Conservation (phyloP, 2,113 vertebrate genomes). For the Psittacara wagleri region DNA sequence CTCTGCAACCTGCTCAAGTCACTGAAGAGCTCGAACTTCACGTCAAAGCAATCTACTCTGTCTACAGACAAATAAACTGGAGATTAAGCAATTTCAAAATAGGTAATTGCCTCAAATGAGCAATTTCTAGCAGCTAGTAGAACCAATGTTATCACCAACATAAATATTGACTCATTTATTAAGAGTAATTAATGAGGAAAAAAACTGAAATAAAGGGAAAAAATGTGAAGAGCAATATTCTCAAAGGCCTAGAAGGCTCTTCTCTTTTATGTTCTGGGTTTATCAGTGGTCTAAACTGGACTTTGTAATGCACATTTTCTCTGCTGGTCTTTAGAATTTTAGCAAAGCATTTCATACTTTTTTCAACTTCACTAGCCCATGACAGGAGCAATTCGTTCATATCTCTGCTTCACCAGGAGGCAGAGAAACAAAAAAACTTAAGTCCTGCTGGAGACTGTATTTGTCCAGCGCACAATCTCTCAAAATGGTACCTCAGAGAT, state of each 20-base stretch:
- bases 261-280: background rate
- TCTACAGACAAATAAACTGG: background rate
- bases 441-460: background rate
- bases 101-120: background rate
- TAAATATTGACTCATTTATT: background rate
- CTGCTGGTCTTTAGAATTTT: background rate
- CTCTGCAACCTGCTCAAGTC: background rate
- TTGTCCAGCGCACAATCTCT: background rate
- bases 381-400: background rate
- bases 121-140: background rate
- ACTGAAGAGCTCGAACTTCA: background rate
- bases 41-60: background rate
- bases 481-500: background rate
- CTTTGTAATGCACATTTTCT: conserved; percentile 6
- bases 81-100: background rate
- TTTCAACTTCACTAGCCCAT: background rate
- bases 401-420: background rate
- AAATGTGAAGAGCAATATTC: background rate
- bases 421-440: background rate
- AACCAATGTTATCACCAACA: background rate
- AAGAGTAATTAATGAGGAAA: conserved; percentile 5
- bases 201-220: background rate
- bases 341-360: background rate
- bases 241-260: background rate
- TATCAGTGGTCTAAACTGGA: background rate